These are phyloP conservation scores for Drosophila dunni DNA, from an alignment of 1,140 invertebrate species.

Conservation along the genomic window DNA sequence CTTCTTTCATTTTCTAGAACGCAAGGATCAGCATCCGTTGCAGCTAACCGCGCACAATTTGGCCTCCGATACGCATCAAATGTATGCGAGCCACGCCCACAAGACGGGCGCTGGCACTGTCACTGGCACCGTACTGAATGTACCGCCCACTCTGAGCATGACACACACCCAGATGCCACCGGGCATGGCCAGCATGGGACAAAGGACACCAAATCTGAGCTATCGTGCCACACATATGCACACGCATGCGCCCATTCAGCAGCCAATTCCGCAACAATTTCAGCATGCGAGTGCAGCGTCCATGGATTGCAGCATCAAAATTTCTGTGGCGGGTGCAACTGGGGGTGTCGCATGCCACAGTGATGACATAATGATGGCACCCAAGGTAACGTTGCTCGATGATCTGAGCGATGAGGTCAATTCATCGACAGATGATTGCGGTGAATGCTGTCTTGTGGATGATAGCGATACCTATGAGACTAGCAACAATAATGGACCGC, in stretches of 20 bases:
- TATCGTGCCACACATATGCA: slow-evolving; percentile 48
- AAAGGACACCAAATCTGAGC: slow-evolving; percentile 73
- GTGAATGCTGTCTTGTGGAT: slow-evolving; percentile 73
- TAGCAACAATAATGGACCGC: slow-evolving; percentile 56
- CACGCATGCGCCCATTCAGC: slow-evolving; percentile 63
- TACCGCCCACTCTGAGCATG: slow-evolving; percentile 77
- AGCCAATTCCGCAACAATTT: slow-evolving; percentile 62
- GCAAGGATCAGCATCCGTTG: slow-evolving; percentile 78
- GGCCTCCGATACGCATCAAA: slow-evolving; percentile 68
- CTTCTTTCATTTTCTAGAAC: slow-evolving; percentile 55
- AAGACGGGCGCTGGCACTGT: slow-evolving; percentile 16
- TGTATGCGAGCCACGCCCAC: slow-evolving; percentile 49
- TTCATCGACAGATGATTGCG: slow-evolving; percentile 71
- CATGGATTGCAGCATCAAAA: slow-evolving; percentile 69
- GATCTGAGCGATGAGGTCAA: slow-evolving; percentile 74
- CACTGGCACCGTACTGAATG: slow-evolving; percentile 57
- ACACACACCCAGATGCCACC: slow-evolving; percentile 77
- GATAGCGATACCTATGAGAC: slow-evolving; percentile 72
- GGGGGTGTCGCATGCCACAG: not conserved
- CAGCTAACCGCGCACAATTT: slow-evolving; percentile 74
- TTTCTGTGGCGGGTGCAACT: slow-evolving; percentile 55
- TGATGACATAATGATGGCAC: slow-evolving; percentile 55
- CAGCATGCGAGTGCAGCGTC: slow-evolving; percentile 28
- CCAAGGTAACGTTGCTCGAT: slow-evolving; percentile 76
- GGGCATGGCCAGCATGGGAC: slow-evolving; percentile 74